phyloP scores from a whole-genome alignment of 2,113 vertebrate genomes.

The Eclectus roratus region DNA sequence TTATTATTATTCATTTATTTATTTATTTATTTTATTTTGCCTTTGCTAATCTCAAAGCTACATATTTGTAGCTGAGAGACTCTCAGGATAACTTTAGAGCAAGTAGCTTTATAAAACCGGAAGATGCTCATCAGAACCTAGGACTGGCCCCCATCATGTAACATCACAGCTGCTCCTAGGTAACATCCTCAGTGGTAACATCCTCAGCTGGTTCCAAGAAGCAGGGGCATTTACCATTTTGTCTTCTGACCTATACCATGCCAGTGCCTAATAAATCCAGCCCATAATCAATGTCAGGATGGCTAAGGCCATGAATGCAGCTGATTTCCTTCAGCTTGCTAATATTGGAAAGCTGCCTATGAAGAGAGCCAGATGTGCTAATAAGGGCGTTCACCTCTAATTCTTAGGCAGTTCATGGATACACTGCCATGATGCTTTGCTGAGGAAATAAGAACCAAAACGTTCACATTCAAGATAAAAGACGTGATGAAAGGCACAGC shows the following conservation, averaged over 20 bases:
- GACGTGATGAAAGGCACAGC: neutral
- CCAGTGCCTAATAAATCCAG: neutral
- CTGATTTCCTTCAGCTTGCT: constrained; percentile 8
- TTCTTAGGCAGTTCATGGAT: neutral
- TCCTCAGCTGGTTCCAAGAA: neutral
- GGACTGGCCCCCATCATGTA: neutral
- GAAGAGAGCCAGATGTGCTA: constrained; percentile 20
- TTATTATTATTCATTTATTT: neutral
- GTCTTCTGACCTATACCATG: neutral
- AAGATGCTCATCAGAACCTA: neutral
- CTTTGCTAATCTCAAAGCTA: neutral
- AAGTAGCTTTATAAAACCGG: neutral
- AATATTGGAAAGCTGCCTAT: neutral
- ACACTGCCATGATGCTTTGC: neutral
- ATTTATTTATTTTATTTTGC: neutral
- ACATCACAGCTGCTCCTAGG: neutral
- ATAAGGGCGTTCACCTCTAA: neutral
- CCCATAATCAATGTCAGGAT: neutral
- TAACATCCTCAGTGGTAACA: neutral
- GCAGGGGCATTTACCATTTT: neutral
- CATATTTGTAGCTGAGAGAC: neutral
- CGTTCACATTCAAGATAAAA: neutral
- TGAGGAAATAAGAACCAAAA: neutral
- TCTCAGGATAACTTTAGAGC: neutral
- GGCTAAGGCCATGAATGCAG: neutral